Evolutionary conservation across 2,797 vertebrate genomes (phyloP).

Genomic region (Coregonus suidteri): DNA sequence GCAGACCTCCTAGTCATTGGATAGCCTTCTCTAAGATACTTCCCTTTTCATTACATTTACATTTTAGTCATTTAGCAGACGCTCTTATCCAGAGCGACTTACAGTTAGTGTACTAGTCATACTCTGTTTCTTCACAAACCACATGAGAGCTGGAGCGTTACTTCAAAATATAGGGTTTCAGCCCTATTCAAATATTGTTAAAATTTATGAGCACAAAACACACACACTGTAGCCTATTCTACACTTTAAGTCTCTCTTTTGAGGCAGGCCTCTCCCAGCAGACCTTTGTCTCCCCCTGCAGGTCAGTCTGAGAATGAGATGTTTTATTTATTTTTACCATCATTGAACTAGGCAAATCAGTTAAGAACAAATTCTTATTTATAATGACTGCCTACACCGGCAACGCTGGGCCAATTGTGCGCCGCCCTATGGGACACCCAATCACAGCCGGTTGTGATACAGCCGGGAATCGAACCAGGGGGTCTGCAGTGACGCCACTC

Average conservation of each 20-base stretch:
- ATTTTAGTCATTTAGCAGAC: too few species aligned
- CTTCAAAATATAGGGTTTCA: neutral
- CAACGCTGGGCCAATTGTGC: too few species aligned
- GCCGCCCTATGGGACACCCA: too few species aligned
- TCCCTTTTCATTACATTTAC: neutral
- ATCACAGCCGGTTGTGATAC: too few species aligned
- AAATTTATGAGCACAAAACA: neutral
- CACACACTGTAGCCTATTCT: neutral
- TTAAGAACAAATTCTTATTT: too few species aligned
- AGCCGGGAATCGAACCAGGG: too few species aligned
- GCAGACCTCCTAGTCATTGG: neutral
- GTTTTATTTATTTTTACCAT: too few species aligned
- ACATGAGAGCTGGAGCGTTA: neutral
- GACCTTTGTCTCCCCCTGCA: slow-evolving; percentile 61
- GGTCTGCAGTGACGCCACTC: too few species aligned
- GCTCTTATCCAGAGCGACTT: too few species aligned
- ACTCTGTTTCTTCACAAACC: neutral
- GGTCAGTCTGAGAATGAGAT: slow-evolving; percentile 14
- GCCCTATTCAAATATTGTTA: neutral
- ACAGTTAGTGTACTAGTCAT: neutral
- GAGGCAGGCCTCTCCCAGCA: neutral
- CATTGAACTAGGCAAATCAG: too few species aligned
- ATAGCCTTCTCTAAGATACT: neutral
- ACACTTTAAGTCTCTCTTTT: slow-evolving; percentile 5
- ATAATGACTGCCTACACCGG: too few species aligned